Evolutionary conservation across 2,113 vertebrate genomes (phyloP), one percentile per base, ranked within the genome.

Genomic region (Hippocampus zosterae): DNA sequence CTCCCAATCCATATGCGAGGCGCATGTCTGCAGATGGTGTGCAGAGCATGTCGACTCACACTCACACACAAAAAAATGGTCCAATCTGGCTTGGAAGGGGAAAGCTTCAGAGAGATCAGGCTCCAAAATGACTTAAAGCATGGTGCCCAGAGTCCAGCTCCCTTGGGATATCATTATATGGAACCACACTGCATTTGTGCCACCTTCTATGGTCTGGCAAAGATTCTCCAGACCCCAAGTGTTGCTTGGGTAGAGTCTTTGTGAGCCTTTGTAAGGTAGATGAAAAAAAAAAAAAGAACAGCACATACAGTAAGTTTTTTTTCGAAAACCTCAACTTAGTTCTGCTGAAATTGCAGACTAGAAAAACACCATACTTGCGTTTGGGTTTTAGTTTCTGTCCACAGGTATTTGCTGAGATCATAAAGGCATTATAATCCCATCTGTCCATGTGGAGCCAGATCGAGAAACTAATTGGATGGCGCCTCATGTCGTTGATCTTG

Each of bases 101-200:
- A 66, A 52, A 65, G 15, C 67, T 41, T 21, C 16, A 46, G 48
- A 63, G 63, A 85, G 76, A 56, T 2, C 12, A 69, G 65, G 67
- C 70, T 79, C 66, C 78, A 44, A 73, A 76, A 77, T 65, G 70
- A 63, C 57, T 69, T 69, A 74, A 81, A 67, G 68, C 9, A 18
- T 70, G 77, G 77, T 69, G 75, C 72, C 33, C 57, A 56, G 72
- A 75, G 16, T 27, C 67, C 37, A 9, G 19, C 27, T 72, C 82
- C 71, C 72, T 1, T 71, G 77, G 77, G 87, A 86, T 79, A 82
- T 81, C 76, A 90, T 87, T 87, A 87, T 78, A 84, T 75, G 73
- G 78, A 81, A 69, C 78, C 71, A 67, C 1, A 37, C 68, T 57
- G 76, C 65, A 76, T 81, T 15, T 78, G 81, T 44, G 3, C 69